phyloP scores from a whole-genome alignment of 1,140 invertebrate genomes.

The Carposina sasakii region DNA sequence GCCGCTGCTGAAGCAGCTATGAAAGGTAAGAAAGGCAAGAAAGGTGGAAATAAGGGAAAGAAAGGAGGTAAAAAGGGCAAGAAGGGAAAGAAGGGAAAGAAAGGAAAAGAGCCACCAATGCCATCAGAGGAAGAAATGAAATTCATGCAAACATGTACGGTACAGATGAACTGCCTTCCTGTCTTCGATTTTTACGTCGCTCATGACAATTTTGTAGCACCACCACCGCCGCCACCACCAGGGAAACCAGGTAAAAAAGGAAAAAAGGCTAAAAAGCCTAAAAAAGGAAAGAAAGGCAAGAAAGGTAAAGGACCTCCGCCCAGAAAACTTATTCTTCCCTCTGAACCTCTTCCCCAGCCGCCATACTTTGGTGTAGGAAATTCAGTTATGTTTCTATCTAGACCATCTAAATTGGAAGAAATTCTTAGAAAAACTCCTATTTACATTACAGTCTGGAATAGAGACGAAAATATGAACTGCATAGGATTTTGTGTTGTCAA shows the following conservation, averaged over 20 bases:
- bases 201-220: constrained; percentile 61
- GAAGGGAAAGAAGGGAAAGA: constrained; percentile 51
- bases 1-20: constrained; percentile 49
- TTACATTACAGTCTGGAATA: constrained; percentile 59
- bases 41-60: constrained; percentile 21
- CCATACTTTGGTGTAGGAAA: constrained; percentile 63
- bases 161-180: constrained; percentile 61
- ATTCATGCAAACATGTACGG: constrained; percentile 60
- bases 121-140: constrained; percentile 67
- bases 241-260: constrained; percentile 31
- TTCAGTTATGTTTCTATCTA: constrained; percentile 53
- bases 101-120: constrained; percentile 51
- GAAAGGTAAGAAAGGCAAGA: constrained; percentile 40
- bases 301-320: constrained; percentile 41
- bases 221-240: constrained; percentile 51
- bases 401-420: constrained; percentile 58
- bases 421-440: constrained; percentile 55
- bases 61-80: constrained; percentile 21
- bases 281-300: constrained; percentile 28
- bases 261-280: constrained; percentile 31
- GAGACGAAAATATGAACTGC: constrained; percentile 60
- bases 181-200: constrained; percentile 63
- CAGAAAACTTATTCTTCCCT: constrained; percentile 47
- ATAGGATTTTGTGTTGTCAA: constrained; percentile 51
- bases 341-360: constrained; percentile 58